Evolutionary conservation across 1,140 invertebrate species (phyloP), one percentile per base, ranked within the genome.

Genomic region (Gryllus bimaculatus): DNA sequence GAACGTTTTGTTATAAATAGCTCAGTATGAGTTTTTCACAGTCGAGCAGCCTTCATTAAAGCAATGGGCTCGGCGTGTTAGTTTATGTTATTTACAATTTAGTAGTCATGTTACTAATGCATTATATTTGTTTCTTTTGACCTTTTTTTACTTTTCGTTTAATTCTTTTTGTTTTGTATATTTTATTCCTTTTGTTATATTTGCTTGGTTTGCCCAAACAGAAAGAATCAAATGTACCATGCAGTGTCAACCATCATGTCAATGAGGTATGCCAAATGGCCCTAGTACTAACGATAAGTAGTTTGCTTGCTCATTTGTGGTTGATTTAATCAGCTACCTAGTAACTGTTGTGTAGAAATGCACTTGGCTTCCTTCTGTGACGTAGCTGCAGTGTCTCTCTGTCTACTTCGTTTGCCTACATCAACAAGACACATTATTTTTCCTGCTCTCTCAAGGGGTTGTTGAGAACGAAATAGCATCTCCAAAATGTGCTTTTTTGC

Each of bases 161-260:
- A 39, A 26, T 54, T 77, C 49, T 78, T 76, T 18, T 74, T 47
- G 47, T 47, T 15, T 78, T 47, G 15, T 47, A n/a, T 39, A 39
- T n/a, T 73, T 10, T 73, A 48, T 78, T 47, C 74, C 86, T 87
- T 87, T 83, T 88, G 85, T 87, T 87, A 47, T 39, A 48, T 48
- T 48, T 48, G 76, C 76, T 48, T 48, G 21, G 76, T 66, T 77
- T 54, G 7, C 47, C 85, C 87, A 87, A 87, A 87, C 88, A 91
- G 90, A 91, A 92, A 92, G 89, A 91, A 93, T 89, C 91, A 93
- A 91, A 95, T 96, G 93, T 95, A 95, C 90, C 93, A 95, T 89
- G 94, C 94, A 84, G 94, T 96, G 84, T 95, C 94, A 81, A 94
- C 94, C 85, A 93, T 96, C 86, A 94, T 96, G 86, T 92, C 93